Evolutionary conservation across 2,113 vertebrate genomes (phyloP).

Genomic region (Trichechus manatus): DNA sequence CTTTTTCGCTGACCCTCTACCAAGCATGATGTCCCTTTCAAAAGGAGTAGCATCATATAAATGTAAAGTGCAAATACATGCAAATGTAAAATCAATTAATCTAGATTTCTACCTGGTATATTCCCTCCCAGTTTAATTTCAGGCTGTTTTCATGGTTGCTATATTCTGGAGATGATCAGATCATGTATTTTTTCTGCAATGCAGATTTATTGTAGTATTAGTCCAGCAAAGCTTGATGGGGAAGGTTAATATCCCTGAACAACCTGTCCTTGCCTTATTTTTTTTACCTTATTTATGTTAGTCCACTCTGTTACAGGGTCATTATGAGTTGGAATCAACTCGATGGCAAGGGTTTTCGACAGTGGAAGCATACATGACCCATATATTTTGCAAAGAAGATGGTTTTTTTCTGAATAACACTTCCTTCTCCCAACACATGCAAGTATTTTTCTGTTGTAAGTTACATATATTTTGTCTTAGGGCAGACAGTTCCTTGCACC

Average conservation of each 20-base stretch:
- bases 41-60: background rate
- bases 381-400: background rate
- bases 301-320: background rate
- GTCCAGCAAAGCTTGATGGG: background rate
- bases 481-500: background rate
- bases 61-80: background rate
- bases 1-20: too few relatives aligned
- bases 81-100: background rate
- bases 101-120: background rate
- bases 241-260: background rate
- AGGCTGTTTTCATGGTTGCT: background rate
- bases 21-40: background rate
- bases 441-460: background rate
- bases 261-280: background rate
- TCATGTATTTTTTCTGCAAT: background rate
- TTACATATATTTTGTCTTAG: too few relatives aligned
- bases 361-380: background rate
- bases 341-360: too few relatives aligned
- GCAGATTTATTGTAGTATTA: background rate
- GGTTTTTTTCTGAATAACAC: background rate
- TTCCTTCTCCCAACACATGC: background rate
- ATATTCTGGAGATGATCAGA: background rate
- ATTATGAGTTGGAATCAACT: too few relatives aligned
- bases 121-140: background rate
- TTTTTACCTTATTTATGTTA: slow-evolving; percentile 15